Base-by-base conservation (phyloP, 2,888 invertebrate genomes). In the Amiota communis region DNA sequence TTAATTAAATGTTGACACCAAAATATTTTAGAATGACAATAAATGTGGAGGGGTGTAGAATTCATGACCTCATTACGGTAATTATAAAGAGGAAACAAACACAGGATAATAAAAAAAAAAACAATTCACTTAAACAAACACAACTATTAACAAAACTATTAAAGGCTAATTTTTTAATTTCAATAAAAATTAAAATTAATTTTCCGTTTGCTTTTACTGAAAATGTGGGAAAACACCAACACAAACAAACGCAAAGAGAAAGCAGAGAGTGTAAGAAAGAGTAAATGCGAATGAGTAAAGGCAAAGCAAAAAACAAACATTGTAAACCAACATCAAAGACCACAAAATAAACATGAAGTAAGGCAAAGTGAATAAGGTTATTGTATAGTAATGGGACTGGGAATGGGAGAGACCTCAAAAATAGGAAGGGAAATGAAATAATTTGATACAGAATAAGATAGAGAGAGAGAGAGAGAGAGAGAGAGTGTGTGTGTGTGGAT, bases 321-420 rank as follows among this genome's bases (percentile, higher is more conserved):
- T 46, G 64, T 10, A 64, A 10, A 53, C 51, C 67, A 51, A 68
- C 51, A 68, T 15, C 23, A 11, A 68, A 68, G 53, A 68, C 79
- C 79, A 72, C 77, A 79, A 74, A 81, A 76, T 79, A 81, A 78
- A 79, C 75, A 79, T 59, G 75, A 74, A 77, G 17, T 79, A 77
- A 72, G 51, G 68, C 72, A 78, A 20, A 51, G 49, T 51, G n/a
- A n/a, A n/a, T n/a, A n/a, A n/a, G n/a, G n/a, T n/a, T n/a, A n/a
- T n/a, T n/a, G n/a, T n/a, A n/a, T n/a, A n/a, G n/a, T n/a, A n/a
- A n/a, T n/a, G n/a, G n/a, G n/a, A n/a, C n/a, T 59, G 15, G 17
- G 57, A 17, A 59, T 8, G 59, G 20, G 10, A 9, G 10, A 59
- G 59, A 59, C 82, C 78, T 80, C 81, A 76, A 77, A 74, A 75